Conservation (phyloP, 1,140 invertebrate species). For the Apolygus lucorum region DNA sequence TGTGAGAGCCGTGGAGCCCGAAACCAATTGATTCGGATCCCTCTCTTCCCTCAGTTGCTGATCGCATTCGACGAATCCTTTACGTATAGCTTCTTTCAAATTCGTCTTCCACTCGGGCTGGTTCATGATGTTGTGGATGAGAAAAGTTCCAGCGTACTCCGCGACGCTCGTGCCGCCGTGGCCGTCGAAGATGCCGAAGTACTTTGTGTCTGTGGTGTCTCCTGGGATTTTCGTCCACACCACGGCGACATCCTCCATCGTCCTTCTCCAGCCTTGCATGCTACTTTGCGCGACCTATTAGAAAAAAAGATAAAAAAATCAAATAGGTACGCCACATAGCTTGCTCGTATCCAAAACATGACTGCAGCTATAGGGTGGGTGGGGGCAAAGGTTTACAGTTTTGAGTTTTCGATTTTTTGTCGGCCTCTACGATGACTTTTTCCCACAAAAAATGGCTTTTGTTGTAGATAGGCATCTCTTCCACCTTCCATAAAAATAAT, state of each 20-base stretch:
- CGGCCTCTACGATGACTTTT: too few species aligned
- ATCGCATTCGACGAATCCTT: slow-evolving; percentile 14
- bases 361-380: too few species aligned
- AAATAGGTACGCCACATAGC: too few species aligned
- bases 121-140: slow-evolving; percentile 38
- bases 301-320: too few species aligned
- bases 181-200: slow-evolving; percentile 97
- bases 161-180: slow-evolving; percentile 89
- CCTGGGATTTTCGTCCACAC: neutral
- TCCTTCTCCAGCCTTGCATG: slow-evolving; percentile 22
- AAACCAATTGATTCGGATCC: slow-evolving; percentile 75
- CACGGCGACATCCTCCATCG: slow-evolving; percentile 15
- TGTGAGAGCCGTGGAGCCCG: slow-evolving; percentile 79
- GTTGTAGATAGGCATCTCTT: too few species aligned
- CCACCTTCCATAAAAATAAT: too few species aligned
- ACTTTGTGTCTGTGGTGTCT: slow-evolving; percentile 51
- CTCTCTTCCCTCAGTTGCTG: slow-evolving; percentile 47
- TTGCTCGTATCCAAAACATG: too few species aligned
- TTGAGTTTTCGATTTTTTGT: too few species aligned
- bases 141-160: slow-evolving; percentile 81
- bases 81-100: slow-evolving; percentile 6
- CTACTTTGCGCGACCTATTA: too few species aligned
- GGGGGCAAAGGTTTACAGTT: too few species aligned
- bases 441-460: too few species aligned
- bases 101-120: slow-evolving; percentile 51